These are phyloP conservation scores for Megastigmus dorsalis DNA, from an alignment of 2,888 invertebrate genomes.

Conservation along the genomic window DNA sequence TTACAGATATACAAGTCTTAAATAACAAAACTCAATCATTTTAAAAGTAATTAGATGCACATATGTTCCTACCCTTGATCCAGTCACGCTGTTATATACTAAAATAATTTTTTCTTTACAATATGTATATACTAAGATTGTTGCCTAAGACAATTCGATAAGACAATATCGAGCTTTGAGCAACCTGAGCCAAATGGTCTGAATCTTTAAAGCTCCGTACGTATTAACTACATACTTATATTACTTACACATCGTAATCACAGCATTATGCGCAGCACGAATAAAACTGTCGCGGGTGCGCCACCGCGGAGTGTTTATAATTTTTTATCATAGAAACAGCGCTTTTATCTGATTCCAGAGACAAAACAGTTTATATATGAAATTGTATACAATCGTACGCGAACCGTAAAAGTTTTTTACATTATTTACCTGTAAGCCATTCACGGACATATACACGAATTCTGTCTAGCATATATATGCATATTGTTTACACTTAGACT, in stretches of 20 bases:
- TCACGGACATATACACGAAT: neutral
- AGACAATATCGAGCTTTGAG: slow-evolving; percentile 19
- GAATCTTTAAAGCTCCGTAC: slow-evolving; percentile 19
- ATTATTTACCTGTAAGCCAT: no score
- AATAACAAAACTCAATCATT: slow-evolving; percentile 4
- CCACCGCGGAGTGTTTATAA: slow-evolving; percentile 4
- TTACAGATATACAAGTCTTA: neutral
- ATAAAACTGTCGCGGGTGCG: slow-evolving; percentile 23
- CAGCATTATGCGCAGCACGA: slow-evolving; percentile 33
- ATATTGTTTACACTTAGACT: neutral
- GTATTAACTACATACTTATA: slow-evolving; percentile 15
- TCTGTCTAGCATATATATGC: neutral
- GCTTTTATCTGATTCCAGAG: neutral
- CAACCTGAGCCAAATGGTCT: neutral
- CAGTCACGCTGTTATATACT: slow-evolving; percentile 35
- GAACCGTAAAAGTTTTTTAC: neutral
- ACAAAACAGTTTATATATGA: neutral
- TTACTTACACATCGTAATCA: slow-evolving; percentile 39
- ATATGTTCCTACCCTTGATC: neutral
- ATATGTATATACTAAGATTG: slow-evolving; percentile 13
- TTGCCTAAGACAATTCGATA: neutral
- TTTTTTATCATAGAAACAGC: neutral
- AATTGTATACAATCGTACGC: neutral
- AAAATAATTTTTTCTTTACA: slow-evolving; percentile 34
- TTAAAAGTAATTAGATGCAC: slow-evolving; percentile 17